Percentiles rank a stretch among this genome's conserved stretches.
These are phyloP conservation scores for Xyrichtys novacula DNA, from an alignment of 2,797 vertebrate genomes.

Conservation along the genomic window DNA sequence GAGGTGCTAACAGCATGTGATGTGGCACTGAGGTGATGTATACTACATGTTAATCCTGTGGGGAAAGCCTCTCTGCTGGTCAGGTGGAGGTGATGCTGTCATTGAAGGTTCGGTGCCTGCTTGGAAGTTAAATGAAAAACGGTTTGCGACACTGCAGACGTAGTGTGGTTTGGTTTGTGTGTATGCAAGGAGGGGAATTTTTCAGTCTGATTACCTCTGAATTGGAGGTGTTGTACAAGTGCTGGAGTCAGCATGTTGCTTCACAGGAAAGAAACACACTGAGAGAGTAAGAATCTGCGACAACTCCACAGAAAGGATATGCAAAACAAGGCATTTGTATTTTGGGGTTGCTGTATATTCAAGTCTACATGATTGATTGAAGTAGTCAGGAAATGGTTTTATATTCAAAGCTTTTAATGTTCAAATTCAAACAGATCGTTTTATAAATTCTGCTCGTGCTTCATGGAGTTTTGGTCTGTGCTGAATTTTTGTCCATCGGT, in stretches of 20 bases:
- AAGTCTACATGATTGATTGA: not conserved
- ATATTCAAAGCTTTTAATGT: too few species aligned
- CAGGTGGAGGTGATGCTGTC: slow-evolving; percentile 14
- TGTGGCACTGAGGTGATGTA: slow-evolving; percentile 29
- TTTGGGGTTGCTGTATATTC: not conserved
- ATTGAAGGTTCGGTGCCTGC: not conserved
- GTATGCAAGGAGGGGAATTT: not conserved
- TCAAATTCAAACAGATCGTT: not conserved
- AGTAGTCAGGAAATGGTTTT: not conserved
- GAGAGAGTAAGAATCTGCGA: slow-evolving; percentile 2
- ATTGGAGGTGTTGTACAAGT: not conserved
- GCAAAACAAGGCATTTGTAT: slow-evolving; percentile 12
- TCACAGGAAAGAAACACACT: not conserved
- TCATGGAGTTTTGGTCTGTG: slow-evolving; percentile 5
- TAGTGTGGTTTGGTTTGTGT: not conserved
- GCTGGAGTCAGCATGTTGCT: not conserved
- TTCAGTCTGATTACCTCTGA: not conserved
- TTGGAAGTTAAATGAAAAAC: slow-evolving; percentile 1
- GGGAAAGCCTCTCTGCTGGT: slow-evolving; percentile 8
- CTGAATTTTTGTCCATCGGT: slow-evolving; percentile 13
- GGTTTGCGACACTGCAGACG: not conserved
- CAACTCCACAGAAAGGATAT: slow-evolving; percentile 1
- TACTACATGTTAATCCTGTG: slow-evolving; percentile 18
- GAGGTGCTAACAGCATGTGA: slow-evolving; percentile 29
- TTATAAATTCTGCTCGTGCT: too few species aligned